A percentile compares a stretch with the other conserved stretches of the same genome.
Conservation (phyloP, 1,140 invertebrate genomes). For the Drosophila grimshawi region DNA sequence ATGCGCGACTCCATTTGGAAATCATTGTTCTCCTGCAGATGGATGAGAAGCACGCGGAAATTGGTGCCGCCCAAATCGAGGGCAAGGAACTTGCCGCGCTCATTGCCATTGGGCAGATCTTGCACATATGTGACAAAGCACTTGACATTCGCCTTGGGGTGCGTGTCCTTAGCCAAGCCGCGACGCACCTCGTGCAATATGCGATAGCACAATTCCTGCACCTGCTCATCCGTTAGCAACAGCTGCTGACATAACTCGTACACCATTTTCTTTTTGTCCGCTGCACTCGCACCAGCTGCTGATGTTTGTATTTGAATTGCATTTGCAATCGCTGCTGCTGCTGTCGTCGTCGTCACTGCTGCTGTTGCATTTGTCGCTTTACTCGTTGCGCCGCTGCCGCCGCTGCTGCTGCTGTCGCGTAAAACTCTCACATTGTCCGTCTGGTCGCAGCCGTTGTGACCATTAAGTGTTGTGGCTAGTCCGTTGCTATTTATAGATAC, state of each 20-base stretch:
- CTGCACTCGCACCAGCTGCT: conserved; percentile 63
- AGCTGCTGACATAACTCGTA: conserved; percentile 94
- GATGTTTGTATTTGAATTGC: conserved; percentile 54
- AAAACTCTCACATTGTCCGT: conserved; percentile 63
- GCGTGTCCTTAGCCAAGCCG: conserved; percentile 92
- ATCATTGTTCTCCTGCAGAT: conserved; percentile 91
- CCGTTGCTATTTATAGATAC: conserved; percentile 81
- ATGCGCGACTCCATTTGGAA: conserved; percentile 99
- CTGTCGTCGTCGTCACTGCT: conserved; percentile 30
- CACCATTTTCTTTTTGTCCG: conserved; percentile 87
- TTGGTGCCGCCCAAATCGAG: conserved; percentile 99
- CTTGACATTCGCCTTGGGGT: conserved; percentile 93
- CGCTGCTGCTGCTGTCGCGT: conserved; percentile 17
- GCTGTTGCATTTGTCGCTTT: conserved; percentile 52
- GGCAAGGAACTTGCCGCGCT: conserved; percentile 98
- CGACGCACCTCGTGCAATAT: conserved; percentile 92
- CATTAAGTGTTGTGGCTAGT: conserved; percentile 63
- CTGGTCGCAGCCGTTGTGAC: conserved; percentile 57
- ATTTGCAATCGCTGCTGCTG: conserved; percentile 37
- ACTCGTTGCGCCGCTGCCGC: conserved; percentile 34
- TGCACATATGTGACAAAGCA: conserved; percentile 98
- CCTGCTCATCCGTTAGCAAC: conserved; percentile 92
- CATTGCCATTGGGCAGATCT: conserved; percentile 97
- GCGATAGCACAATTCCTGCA: conserved; percentile 90
- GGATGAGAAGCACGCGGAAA: conserved; percentile 97